Evolutionary conservation across 1,140 invertebrate species (phyloP).

Genomic region (Papilio xuthus): DNA sequence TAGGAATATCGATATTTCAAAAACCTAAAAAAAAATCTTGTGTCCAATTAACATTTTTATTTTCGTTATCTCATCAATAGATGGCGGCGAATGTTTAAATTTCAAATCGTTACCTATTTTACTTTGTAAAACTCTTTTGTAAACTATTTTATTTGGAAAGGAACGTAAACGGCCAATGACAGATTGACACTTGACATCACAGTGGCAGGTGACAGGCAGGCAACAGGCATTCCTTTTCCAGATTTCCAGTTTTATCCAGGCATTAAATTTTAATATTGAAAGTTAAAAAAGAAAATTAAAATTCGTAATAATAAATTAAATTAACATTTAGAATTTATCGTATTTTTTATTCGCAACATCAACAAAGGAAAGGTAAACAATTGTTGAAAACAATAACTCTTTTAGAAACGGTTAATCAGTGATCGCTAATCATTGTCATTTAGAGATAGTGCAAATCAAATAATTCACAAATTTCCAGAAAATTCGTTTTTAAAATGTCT

Average conservation of each 20-base stretch:
- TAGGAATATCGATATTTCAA: too few species aligned
- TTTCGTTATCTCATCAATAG: not conserved
- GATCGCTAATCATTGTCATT: too few species aligned
- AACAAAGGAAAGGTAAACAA: too few species aligned
- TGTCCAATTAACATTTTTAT: too few species aligned
- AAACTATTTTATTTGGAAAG: not conserved
- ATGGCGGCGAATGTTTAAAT: not conserved
- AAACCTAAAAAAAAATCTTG: too few species aligned
- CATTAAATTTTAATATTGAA: not conserved
- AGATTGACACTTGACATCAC: too few species aligned
- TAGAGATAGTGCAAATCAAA: too few species aligned
- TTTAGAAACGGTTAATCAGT: too few species aligned
- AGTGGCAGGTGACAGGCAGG: not conserved
- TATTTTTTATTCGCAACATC: not conserved
- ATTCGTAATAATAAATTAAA: not conserved
- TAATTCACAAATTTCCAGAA: too few species aligned
- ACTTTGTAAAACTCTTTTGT: not conserved
- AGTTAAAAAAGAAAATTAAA: too few species aligned
- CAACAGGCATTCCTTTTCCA: not conserved
- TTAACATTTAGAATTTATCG: not conserved
- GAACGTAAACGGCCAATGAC: not conserved
- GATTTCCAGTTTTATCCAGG: not conserved
- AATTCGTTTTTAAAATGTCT: constrained; percentile 51
- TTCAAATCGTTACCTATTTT: not conserved
- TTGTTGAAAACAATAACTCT: too few species aligned